Conservation (phyloP, 2,888 invertebrate species). For the Tenthredo amoena region DNA sequence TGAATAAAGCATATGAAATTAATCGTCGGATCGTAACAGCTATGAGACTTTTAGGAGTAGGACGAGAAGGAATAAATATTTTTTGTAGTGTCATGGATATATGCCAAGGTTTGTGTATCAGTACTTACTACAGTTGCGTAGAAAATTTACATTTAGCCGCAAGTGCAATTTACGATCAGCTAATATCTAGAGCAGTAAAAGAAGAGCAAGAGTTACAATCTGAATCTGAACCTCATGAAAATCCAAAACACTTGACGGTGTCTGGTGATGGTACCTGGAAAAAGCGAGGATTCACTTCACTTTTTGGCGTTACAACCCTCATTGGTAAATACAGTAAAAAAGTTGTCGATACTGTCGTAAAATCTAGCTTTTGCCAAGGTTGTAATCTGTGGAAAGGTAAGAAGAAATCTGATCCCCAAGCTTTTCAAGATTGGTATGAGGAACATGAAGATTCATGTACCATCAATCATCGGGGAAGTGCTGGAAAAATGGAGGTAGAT, state of each 20-base stretch:
- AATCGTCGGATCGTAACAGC: constrained; percentile 54
- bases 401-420: constrained; percentile 47
- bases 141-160: constrained; percentile 20
- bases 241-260: constrained; percentile 47
- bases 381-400: constrained; percentile 56
- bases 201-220: constrained; percentile 51
- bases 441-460: constrained; percentile 51
- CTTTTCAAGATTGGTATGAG: constrained; percentile 53
- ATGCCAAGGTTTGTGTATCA: neutral
- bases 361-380: constrained; percentile 56
- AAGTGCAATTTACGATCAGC: constrained; percentile 27
- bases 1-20: constrained; percentile 53
- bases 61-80: constrained; percentile 42
- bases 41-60: constrained; percentile 54
- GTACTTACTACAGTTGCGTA: neutral
- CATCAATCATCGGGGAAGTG: constrained; percentile 54
- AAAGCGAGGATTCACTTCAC: constrained; percentile 55
- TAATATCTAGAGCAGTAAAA: constrained; percentile 44
- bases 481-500: constrained; percentile 57
- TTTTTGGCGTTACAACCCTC: constrained; percentile 53
- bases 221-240: constrained; percentile 37
- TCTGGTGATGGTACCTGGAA: constrained; percentile 56
- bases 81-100: constrained; percentile 51
- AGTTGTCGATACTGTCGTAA: constrained; percentile 52
- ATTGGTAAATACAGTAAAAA: constrained; percentile 48